Evolutionary conservation across 2,113 vertebrate species (phyloP).

Genomic region (Fregetta grallaria): DNA sequence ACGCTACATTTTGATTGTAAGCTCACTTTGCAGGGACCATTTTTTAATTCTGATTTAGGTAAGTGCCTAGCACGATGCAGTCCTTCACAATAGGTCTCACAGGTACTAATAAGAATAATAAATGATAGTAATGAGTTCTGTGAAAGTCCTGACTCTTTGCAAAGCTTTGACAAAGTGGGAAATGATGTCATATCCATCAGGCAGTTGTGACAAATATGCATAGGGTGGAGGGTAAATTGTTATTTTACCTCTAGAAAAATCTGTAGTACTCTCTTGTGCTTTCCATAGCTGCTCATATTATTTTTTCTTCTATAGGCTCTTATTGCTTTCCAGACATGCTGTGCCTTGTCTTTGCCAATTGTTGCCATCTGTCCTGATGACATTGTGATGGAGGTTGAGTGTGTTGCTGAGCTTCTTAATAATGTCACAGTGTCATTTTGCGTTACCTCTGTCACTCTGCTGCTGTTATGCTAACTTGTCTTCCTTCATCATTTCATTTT

Average conservation of each 20-base stretch:
- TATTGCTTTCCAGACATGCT: constrained; percentile 58
- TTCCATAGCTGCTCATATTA: constrained; percentile 43
- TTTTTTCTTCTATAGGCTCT: constrained; percentile 62
- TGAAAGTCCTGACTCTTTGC: not conserved
- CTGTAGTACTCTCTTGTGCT: not conserved
- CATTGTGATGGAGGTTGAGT: constrained; percentile 62
- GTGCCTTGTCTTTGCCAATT: constrained; percentile 64
- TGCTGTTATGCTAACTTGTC: constrained; percentile 24
- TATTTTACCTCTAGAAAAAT: constrained; percentile 27
- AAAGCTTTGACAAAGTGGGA: not conserved
- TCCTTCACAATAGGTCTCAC: not conserved
- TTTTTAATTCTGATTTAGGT: not conserved
- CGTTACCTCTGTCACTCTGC: constrained; percentile 54
- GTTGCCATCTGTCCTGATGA: constrained; percentile 70
- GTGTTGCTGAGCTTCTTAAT: constrained; percentile 65
- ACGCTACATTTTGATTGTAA: not conserved
- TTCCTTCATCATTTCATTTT: constrained; percentile 27
- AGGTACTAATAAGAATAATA: not conserved
- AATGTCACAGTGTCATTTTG: constrained; percentile 59
- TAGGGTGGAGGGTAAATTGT: not conserved
- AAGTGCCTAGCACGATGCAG: not conserved
- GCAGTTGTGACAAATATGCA: not conserved
- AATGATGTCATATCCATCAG: not conserved
- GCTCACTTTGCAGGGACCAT: not conserved
- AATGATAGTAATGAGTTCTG: not conserved